Percentiles rank a stretch among this genome's conserved stretches.
Evolutionary conservation across 2,113 vertebrate genomes (phyloP).

Genomic region (Chaenogobius annularis): DNA sequence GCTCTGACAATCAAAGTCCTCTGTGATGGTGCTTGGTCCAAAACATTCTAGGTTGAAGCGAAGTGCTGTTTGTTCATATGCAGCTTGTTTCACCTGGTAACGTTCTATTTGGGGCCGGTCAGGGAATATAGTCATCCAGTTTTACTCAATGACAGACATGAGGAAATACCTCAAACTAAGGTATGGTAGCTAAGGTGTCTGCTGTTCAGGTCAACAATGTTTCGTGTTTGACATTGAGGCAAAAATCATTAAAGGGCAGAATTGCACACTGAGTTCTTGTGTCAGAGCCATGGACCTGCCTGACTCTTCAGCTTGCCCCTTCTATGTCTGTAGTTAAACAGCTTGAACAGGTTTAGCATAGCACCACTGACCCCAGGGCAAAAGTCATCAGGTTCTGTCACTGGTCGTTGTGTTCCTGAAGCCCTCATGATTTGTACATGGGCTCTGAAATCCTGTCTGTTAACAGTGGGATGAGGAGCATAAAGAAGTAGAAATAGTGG

Average conservation of each 20-base stretch:
- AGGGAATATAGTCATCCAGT: neutral
- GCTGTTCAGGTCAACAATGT: neutral
- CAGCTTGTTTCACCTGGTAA: neutral
- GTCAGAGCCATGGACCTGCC: neutral
- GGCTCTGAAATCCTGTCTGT: constrained; percentile 67
- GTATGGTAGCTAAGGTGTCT: neutral
- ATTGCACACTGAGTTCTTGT: neutral
- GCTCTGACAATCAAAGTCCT: constrained; percentile 4
- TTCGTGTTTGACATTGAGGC: neutral
- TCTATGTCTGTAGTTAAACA: constrained; percentile 16
- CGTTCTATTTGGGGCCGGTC: neutral
- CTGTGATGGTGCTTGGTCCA: constrained; percentile 21
- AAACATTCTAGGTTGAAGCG: neutral
- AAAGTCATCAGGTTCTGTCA: constrained; percentile 65
- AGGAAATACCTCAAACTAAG: neutral
- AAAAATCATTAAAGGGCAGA: too few species aligned
- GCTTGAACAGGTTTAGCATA: constrained; percentile 63
- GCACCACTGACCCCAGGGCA: constrained; percentile 61
- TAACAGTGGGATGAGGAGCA: constrained; percentile 51
- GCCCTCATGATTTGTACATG: constrained; percentile 72
- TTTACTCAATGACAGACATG: neutral
- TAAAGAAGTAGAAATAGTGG: neutral
- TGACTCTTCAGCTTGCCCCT: neutral
- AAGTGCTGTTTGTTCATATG: neutral
- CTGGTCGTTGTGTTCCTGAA: constrained; percentile 17